Evolutionary conservation across 2,888 invertebrate genomes (phyloP).

Genomic region (Chouioia cunea): DNA sequence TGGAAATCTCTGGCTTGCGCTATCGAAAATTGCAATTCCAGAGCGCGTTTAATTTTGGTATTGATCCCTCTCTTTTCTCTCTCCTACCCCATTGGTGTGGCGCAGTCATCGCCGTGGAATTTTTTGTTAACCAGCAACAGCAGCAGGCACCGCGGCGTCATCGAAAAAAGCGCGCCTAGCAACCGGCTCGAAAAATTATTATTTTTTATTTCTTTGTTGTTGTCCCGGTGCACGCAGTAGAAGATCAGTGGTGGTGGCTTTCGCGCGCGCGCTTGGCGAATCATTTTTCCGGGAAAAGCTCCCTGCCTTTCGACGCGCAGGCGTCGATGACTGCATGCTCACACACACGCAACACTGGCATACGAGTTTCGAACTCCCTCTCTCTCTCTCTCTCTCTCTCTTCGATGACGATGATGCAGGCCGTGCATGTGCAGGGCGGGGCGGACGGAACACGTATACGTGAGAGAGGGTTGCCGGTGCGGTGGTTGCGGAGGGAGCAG

Average conservation of each 20-base stretch:
- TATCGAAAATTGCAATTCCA: slow-evolving; percentile 34
- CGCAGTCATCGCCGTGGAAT: too few species aligned
- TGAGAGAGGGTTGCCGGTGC: slow-evolving; percentile 48
- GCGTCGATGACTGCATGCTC: slow-evolving; percentile 27
- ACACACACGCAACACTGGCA: slow-evolving; percentile 27
- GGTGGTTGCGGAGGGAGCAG: slow-evolving; percentile 30
- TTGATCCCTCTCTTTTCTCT: slow-evolving; percentile 29
- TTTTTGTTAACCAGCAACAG: neutral
- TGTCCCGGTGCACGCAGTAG: too few species aligned
- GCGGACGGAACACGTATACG: slow-evolving; percentile 42
- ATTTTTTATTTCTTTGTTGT: neutral
- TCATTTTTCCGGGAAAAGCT: slow-evolving; percentile 23
- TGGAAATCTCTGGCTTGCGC: slow-evolving; percentile 10
- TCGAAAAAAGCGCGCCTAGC: neutral
- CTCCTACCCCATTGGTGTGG: too few species aligned
- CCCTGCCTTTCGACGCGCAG: neutral
- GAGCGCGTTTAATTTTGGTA: slow-evolving; percentile 44
- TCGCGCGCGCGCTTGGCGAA: slow-evolving; percentile 5
- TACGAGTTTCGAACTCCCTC: neutral
- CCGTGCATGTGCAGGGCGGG: slow-evolving; percentile 12
- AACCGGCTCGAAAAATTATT: neutral
- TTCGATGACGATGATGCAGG: slow-evolving; percentile 20
- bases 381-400: neutral
- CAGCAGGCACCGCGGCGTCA: neutral
- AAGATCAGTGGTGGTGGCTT: neutral